Evolutionary conservation across 2,888 invertebrate species (phyloP).

Genomic region (Drosophila fulvimacula): DNA sequence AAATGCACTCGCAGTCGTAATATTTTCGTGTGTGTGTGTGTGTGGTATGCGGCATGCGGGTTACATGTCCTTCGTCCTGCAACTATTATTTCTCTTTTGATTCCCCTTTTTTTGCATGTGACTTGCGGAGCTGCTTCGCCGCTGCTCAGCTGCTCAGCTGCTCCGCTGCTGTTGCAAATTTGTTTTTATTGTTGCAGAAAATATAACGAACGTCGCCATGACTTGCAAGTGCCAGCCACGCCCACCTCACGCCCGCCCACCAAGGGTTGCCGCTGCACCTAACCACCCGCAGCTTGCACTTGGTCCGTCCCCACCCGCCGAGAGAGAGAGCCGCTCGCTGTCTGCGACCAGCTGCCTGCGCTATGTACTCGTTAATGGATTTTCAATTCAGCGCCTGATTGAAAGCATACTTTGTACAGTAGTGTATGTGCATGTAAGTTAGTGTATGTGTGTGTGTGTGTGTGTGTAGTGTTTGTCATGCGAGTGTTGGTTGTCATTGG

Average conservation of each 20-base stretch:
- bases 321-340: slow-evolving; percentile 23
- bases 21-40: slow-evolving; percentile 25
- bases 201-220: slow-evolving; percentile 64
- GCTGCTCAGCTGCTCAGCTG: slow-evolving; percentile 9
- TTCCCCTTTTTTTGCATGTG: slow-evolving; percentile 13
- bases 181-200: slow-evolving; percentile 75
- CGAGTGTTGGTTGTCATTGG: slow-evolving; percentile 72
- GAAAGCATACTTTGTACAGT: slow-evolving; percentile 74
- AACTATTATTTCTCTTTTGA: slow-evolving; percentile 41
- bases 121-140: slow-evolving; percentile 12
- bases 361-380: slow-evolving; percentile 80
- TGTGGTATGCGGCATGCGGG: slow-evolving; percentile 32
- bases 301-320: slow-evolving; percentile 1
- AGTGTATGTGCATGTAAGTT: slow-evolving; percentile 4
- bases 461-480: slow-evolving; percentile 48
- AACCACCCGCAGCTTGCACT: slow-evolving; percentile 3
- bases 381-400: slow-evolving; percentile 81
- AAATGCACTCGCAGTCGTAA: slow-evolving; percentile 56
- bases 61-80: slow-evolving; percentile 48
- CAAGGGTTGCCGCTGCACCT: background rate
- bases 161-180: slow-evolving; percentile 66
- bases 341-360: slow-evolving; percentile 50
- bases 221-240: slow-evolving; percentile 52
- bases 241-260: background rate
- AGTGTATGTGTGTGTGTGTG: slow-evolving; percentile 24